Conservation (phyloP, 2,888 invertebrate species). For the Agelastica alni region DNA sequence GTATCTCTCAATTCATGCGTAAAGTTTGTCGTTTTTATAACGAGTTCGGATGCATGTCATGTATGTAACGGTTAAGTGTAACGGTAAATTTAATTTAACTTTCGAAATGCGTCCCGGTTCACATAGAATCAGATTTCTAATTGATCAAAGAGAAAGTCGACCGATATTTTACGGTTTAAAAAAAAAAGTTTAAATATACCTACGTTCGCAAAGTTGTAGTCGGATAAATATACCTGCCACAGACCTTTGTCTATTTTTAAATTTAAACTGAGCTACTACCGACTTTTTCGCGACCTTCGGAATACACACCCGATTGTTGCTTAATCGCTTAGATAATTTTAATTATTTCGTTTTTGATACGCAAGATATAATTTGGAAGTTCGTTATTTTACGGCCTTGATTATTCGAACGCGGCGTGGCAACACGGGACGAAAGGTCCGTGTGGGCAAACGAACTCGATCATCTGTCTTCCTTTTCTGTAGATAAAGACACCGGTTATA, state of each 20-base stretch:
- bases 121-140: no score
- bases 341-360: neutral
- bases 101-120: neutral
- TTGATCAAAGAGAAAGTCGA: no score
- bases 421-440: constrained; percentile 4
- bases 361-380: neutral
- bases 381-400: neutral
- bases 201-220: no score
- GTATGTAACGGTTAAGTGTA: neutral
- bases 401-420: constrained; percentile 2
- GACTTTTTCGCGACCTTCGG: constrained; percentile 2
- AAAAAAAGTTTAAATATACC: no score
- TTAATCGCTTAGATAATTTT: constrained; percentile 8
- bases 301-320: neutral
- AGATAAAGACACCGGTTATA: constrained; percentile 7
- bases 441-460: constrained; percentile 20
- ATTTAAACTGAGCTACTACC: neutral
- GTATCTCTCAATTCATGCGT: neutral
- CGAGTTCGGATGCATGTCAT: neutral
- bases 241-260: constrained; percentile 13
- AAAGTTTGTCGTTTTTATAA: neutral
- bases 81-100: constrained; percentile 1
- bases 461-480: constrained; percentile 11
- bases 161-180: no score
- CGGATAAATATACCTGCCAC: constrained; percentile 4